These are phyloP conservation scores for Miltochrista miniata DNA, from an alignment of 2,888 invertebrate genomes.

Conservation along the genomic window DNA sequence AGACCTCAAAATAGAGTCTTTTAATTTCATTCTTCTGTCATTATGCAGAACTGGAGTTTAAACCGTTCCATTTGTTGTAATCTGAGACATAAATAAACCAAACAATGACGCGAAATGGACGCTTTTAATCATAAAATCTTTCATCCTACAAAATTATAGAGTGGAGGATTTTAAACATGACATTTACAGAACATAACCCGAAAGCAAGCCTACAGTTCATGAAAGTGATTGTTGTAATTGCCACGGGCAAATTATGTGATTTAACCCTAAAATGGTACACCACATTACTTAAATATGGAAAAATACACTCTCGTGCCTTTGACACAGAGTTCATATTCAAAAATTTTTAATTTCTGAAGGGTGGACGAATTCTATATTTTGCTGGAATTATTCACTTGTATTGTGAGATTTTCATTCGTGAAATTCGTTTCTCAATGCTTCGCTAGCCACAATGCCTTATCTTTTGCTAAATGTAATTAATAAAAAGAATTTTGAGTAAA, in stretches of 20 bases:
- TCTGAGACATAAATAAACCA: not conserved
- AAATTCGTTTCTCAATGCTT: conserved; percentile 45
- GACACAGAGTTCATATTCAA: conserved; percentile 18
- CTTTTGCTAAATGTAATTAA: conserved; percentile 2
- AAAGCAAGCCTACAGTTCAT: conserved; percentile 51
- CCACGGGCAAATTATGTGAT: conserved; percentile 45
- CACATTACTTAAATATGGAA: conserved; percentile 6
- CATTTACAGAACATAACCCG: conserved; percentile 44
- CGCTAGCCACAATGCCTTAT: conserved; percentile 46
- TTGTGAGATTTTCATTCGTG: conserved; percentile 38
- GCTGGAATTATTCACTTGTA: conserved; percentile 38
- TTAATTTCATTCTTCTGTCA: too few relatives aligned
- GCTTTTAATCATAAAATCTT: conserved; percentile 26
- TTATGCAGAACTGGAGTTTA: too few relatives aligned
- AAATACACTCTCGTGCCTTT: conserved; percentile 4
- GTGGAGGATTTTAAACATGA: conserved; percentile 39
- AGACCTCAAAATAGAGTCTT: too few relatives aligned
- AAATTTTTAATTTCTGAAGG: conserved; percentile 9
- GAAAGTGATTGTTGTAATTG: conserved; percentile 57
- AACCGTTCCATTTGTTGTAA: not conserved
- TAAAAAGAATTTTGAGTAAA: too few relatives aligned
- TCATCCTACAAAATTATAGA: conserved; percentile 36
- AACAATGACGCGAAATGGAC: conserved; percentile 12
- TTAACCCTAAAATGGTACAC: conserved; percentile 26
- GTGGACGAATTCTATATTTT: conserved; percentile 24